These are phyloP conservation scores for Halesus radiatus DNA, from an alignment of 1,140 invertebrate species.

Conservation along the genomic window DNA sequence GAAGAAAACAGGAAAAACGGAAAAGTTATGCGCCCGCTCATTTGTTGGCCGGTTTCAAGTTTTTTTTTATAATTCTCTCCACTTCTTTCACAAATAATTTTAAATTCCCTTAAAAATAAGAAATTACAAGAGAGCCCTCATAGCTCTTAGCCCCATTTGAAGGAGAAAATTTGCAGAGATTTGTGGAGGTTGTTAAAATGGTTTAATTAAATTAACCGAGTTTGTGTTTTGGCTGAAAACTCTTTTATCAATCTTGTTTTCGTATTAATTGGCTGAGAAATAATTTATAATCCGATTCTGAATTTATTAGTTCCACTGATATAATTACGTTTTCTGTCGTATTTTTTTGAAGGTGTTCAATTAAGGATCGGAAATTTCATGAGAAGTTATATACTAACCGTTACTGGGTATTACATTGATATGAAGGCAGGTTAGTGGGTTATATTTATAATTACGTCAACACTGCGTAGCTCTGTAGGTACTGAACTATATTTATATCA, in stretches of 20 bases:
- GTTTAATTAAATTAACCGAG: slow-evolving; percentile 27
- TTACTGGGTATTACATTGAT: too few species aligned
- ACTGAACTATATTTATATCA: too few species aligned
- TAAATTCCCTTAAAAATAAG: slow-evolving; percentile 41
- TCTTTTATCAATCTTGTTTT: slow-evolving; percentile 25
- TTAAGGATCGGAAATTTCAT: too few species aligned
- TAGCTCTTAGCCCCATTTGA: not conserved
- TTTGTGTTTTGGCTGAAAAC: slow-evolving; percentile 28
- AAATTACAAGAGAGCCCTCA: slow-evolving; percentile 22
- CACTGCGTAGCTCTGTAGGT: too few species aligned
- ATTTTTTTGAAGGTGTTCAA: too few species aligned
- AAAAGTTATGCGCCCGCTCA: slow-evolving; percentile 43
- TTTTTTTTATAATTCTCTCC: slow-evolving; percentile 47
- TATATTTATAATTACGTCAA: too few species aligned
- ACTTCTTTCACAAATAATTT: slow-evolving; percentile 35
- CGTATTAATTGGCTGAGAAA: slow-evolving; percentile 21
- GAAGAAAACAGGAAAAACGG: slow-evolving; percentile 23
- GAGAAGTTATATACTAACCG: too few species aligned
- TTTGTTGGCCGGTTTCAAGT: slow-evolving; percentile 44
- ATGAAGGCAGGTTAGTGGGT: too few species aligned
- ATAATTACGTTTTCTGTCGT: too few species aligned
- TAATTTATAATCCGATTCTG: slow-evolving; percentile 2
- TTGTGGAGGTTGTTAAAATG: slow-evolving; percentile 20
- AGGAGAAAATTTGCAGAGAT: slow-evolving; percentile 21
- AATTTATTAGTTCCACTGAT: too few species aligned